These are phyloP conservation scores for Brachionus rotundiformis DNA, from an alignment of 1,140 invertebrate species.

Conservation along the genomic window DNA sequence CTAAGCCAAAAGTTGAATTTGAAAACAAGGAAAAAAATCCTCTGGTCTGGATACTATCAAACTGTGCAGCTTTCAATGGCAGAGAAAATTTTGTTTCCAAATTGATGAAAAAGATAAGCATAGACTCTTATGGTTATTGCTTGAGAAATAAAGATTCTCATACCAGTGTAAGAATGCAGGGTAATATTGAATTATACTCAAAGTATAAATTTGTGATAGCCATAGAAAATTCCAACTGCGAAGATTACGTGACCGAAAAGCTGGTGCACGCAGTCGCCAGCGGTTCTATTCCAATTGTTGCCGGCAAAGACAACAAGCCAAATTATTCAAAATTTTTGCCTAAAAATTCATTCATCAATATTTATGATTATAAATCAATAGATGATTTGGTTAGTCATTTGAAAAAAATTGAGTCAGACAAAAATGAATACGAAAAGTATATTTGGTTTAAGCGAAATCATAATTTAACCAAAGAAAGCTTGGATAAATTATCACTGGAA, in stretches of 20 bases:
- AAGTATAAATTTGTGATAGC: constrained; percentile 80
- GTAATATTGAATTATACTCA: constrained; percentile 45
- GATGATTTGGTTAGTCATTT: constrained; percentile 43
- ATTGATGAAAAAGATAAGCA: constrained; percentile 50
- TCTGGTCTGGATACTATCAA: constrained; percentile 27
- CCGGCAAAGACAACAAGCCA: constrained; percentile 24
- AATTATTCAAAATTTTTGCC: constrained; percentile 47
- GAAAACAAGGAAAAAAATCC: constrained; percentile 44
- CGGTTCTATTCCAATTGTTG: constrained; percentile 51
- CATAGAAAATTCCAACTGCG: constrained; percentile 81
- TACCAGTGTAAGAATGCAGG: not conserved
- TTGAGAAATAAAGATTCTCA: constrained; percentile 54
- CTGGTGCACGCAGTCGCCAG: constrained; percentile 60
- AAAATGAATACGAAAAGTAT: constrained; percentile 49
- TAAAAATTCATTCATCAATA: constrained; percentile 40
- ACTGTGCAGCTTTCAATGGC: constrained; percentile 25
- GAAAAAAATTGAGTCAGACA: not conserved
- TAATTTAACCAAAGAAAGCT: constrained; percentile 20
- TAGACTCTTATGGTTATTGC: constrained; percentile 47
- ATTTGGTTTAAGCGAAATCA: constrained; percentile 10
- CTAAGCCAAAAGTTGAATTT: constrained; percentile 29
- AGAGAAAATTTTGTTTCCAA: constrained; percentile 35
- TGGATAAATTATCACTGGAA: not conserved
- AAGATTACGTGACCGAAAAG: constrained; percentile 87
- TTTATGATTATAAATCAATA: constrained; percentile 48